These are phyloP conservation scores for Kradibia gibbosae DNA, from an alignment of 1,140 invertebrate genomes.

Conservation along the genomic window DNA sequence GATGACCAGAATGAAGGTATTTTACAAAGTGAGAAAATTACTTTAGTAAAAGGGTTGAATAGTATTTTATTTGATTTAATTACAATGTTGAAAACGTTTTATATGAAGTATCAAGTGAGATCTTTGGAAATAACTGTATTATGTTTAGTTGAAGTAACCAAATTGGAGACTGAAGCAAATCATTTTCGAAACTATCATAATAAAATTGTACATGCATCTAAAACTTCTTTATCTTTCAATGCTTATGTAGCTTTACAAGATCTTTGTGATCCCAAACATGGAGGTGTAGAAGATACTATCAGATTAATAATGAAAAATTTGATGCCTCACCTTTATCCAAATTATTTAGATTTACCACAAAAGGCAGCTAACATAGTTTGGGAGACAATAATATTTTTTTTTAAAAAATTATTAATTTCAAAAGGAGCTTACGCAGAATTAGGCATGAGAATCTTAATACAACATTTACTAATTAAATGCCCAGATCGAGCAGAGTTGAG, in stretches of 20 bases:
- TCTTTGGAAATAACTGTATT: conserved; percentile 72
- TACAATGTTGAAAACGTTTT: conserved; percentile 68
- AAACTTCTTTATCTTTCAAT: conserved; percentile 68
- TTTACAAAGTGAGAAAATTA: conserved; percentile 57
- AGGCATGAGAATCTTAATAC: conserved; percentile 72
- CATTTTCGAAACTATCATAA: conserved; percentile 55
- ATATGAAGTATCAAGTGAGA: conserved; percentile 70
- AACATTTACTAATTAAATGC: conserved; percentile 75
- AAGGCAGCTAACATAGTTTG: conserved; percentile 67
- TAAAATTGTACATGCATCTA: conserved; percentile 52
- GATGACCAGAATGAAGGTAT: conserved; percentile 52
- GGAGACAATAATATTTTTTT: conserved; percentile 73
- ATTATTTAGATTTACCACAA: conserved; percentile 64
- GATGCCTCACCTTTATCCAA: conserved; percentile 69
- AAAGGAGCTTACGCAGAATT: conserved; percentile 64
- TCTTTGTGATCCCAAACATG: conserved; percentile 72
- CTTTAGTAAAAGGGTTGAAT: conserved; percentile 62
- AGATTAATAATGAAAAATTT: conserved; percentile 72
- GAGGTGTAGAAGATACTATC: conserved; percentile 68
- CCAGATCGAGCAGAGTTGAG: conserved; percentile 76
- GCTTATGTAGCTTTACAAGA: conserved; percentile 70
- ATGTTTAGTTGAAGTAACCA: conserved; percentile 71
- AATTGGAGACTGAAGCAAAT: conserved; percentile 66
- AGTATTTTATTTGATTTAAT: conserved; percentile 70
- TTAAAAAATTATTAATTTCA: conserved; percentile 69